These are phyloP conservation scores for Aleiodes testaceus DNA, from an alignment of 2,888 invertebrate genomes.

Conservation along the genomic window DNA sequence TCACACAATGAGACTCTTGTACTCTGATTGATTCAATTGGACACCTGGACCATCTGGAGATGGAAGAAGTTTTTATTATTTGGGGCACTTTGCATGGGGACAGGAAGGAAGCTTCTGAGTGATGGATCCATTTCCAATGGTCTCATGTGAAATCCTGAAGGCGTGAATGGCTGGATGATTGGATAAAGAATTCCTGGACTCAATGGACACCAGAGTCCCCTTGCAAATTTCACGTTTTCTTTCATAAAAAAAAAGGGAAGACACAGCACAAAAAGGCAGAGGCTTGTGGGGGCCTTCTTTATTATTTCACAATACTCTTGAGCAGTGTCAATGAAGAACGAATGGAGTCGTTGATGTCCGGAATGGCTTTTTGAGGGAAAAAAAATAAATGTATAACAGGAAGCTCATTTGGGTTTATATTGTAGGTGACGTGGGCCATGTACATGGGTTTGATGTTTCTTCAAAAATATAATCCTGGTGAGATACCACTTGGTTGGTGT, in stretches of 20 bases:
- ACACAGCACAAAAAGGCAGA: conserved; percentile 20
- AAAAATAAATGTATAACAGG: conserved; percentile 50
- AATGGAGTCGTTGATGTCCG: conserved; percentile 44
- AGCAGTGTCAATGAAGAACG: conserved; percentile 37
- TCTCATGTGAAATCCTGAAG: conserved; percentile 44
- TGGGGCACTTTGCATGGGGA: conserved; percentile 40
- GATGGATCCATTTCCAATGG: conserved; percentile 59
- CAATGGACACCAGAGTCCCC: conserved; percentile 51
- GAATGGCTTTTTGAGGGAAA: conserved; percentile 37
- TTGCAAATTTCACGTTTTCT: conserved; percentile 39
- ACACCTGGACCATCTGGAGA: conserved; percentile 60
- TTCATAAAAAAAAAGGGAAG: conserved; percentile 4
- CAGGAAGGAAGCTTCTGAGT: conserved; percentile 44
- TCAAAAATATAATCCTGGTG: conserved; percentile 46
- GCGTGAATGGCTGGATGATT: conserved; percentile 70
- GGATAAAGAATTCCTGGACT: conserved; percentile 67
- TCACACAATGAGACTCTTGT: conserved; percentile 13
- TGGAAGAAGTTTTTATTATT: conserved; percentile 48
- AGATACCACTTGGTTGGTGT: conserved; percentile 39
- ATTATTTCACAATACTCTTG: conserved; percentile 28
- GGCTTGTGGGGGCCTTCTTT: conserved; percentile 19
- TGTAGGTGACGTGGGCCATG: conserved; percentile 53
- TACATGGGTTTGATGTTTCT: conserved; percentile 17
- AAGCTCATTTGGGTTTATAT: conserved; percentile 57
- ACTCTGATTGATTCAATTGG: conserved; percentile 10